phyloP scores from a whole-genome alignment of 2,797 vertebrate genomes.

The Enteromius viviparus region DNA sequence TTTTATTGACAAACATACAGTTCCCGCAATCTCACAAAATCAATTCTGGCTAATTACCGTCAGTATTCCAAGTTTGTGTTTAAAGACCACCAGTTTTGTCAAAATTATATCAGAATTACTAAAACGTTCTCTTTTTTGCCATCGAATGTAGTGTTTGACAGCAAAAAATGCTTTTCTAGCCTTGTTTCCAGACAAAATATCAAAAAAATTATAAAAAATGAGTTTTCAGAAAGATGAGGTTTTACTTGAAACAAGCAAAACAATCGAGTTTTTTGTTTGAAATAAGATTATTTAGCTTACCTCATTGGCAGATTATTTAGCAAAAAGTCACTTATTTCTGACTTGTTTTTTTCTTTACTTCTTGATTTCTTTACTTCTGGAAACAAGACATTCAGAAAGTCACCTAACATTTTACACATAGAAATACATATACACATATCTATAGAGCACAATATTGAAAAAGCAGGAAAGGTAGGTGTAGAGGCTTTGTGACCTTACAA shows the following conservation, averaged over 20 bases:
- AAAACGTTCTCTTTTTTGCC: background rate
- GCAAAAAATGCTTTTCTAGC: no score
- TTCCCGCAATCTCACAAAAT: background rate
- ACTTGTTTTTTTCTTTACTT: no score
- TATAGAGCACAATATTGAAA: background rate
- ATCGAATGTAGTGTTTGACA: background rate
- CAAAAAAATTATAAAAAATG: no score
- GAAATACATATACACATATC: background rate
- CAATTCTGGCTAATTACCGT: background rate
- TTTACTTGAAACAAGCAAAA: no score
- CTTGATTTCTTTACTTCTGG: no score
- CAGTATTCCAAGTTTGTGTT: background rate
- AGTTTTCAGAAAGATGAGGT: no score
- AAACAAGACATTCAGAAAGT: no score
- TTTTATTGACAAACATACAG: background rate
- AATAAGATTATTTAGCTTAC: no score
- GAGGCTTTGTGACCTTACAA: conserved; percentile 26
- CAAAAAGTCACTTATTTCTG: no score
- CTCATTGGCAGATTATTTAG: no score
- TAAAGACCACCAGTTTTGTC: background rate
- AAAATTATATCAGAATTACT: background rate
- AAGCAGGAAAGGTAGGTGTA: background rate
- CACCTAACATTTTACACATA: background rate
- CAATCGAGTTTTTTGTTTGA: no score
- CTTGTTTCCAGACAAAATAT: no score